These are phyloP conservation scores for Rhizoglyphus robini DNA, from an alignment of 1,140 invertebrate genomes.

Conservation along the genomic window DNA sequence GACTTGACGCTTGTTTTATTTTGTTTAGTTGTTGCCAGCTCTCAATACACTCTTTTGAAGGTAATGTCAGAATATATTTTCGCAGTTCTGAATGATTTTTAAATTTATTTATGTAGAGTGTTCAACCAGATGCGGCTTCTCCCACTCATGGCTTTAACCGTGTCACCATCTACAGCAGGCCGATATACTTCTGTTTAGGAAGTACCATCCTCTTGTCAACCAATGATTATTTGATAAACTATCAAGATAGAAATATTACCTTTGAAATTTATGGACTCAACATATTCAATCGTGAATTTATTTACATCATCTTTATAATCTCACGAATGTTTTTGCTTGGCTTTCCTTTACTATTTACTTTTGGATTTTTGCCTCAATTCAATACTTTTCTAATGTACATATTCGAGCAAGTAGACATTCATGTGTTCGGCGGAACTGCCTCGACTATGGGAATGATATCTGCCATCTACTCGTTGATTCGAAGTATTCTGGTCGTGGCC, in stretches of 20 bases:
- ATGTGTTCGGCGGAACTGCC: conserved; percentile 84
- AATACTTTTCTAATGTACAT: conserved; percentile 92
- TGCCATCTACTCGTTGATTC: conserved; percentile 64
- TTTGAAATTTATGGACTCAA: conserved; percentile 20
- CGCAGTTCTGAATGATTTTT: no score
- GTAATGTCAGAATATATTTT: conserved; percentile 30
- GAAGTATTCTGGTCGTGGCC: conserved; percentile 61
- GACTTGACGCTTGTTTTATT: conserved; percentile 88
- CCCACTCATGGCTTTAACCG: conserved; percentile 94
- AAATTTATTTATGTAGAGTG: conserved; percentile 55
- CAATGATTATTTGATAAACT: conserved; percentile 1
- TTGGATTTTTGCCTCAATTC: conserved; percentile 89
- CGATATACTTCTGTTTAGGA: conserved; percentile 87
- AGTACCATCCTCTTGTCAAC: conserved; percentile 32
- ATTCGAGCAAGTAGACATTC: conserved; percentile 84
- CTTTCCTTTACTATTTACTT: conserved; percentile 81
- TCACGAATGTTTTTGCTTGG: conserved; percentile 58
- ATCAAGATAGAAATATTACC: neutral
- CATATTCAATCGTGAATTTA: conserved; percentile 16
- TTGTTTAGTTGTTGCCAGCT: conserved; percentile 89
- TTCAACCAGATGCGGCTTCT: conserved; percentile 94
- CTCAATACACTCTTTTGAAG: conserved; percentile 93
- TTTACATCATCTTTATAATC: conserved; percentile 18
- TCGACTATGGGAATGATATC: conserved; percentile 75
- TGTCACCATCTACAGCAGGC: conserved; percentile 61